phyloP scores from a whole-genome alignment of 2,113 vertebrate species.

The Serinus canaria region DNA sequence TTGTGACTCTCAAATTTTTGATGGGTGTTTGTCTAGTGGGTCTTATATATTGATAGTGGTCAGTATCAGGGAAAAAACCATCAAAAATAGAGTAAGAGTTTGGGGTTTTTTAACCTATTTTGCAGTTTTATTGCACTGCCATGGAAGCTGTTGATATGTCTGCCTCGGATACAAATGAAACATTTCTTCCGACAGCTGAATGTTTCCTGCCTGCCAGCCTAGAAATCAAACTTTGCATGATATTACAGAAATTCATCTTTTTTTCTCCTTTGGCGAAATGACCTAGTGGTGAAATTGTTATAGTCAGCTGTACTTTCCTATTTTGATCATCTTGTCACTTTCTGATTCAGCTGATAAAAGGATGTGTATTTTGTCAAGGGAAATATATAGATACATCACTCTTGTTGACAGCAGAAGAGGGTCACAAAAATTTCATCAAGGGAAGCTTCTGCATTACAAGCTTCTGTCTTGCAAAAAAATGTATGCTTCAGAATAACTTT shows the following conservation, averaged over 20 bases:
- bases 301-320: constrained; percentile 52
- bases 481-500: background rate
- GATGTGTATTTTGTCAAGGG: constrained; percentile 58
- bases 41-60: background rate
- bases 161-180: constrained; percentile 40
- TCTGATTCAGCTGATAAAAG: constrained; percentile 48
- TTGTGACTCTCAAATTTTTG: background rate
- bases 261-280: constrained; percentile 22
- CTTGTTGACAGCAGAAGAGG: constrained; percentile 45
- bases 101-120: background rate
- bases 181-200: constrained; percentile 41
- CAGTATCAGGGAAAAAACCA: background rate
- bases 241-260: constrained; percentile 61
- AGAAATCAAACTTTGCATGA: constrained; percentile 59
- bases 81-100: background rate
- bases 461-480: constrained; percentile 20
- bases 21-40: background rate
- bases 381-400: constrained; percentile 52
- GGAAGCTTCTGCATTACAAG: background rate
- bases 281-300: constrained; percentile 53
- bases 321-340: constrained; percentile 66
- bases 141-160: constrained; percentile 22
- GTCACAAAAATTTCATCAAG: constrained; percentile 64
- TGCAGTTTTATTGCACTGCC: constrained; percentile 16
- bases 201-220: constrained; percentile 35